A percentile compares a stretch with the other conserved stretches of the same genome.
These are phyloP conservation scores for Psittacula echo DNA, from an alignment of 2,797 vertebrate species.

Conservation along the genomic window DNA sequence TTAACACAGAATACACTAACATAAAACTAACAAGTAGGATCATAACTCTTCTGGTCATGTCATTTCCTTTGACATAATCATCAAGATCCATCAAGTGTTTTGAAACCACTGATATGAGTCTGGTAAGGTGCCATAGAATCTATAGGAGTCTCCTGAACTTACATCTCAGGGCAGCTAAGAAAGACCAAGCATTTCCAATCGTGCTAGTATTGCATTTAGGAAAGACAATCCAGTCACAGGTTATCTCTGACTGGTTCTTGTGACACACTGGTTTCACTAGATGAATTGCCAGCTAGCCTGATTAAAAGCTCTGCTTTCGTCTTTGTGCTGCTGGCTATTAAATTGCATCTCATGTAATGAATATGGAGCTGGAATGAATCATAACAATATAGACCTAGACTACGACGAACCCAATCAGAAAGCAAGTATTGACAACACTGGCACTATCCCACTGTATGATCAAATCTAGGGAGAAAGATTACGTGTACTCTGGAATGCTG, in stretches of 20 bases:
- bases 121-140: background rate
- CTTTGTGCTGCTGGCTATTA: background rate
- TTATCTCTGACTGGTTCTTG: background rate
- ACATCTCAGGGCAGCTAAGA: background rate
- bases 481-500: background rate
- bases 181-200: background rate
- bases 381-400: background rate
- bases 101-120: background rate
- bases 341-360: background rate
- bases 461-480: background rate
- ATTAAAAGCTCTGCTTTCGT: background rate
- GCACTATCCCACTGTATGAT: background rate
- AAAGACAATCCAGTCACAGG: background rate
- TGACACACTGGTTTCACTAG: background rate
- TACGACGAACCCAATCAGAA: background rate
- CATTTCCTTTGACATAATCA: background rate
- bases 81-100: background rate
- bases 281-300: background rate
- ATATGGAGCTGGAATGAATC: fast-evolving
- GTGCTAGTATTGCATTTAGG: background rate
- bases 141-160: background rate
- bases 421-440: background rate
- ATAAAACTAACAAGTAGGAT: background rate
- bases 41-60: background rate
- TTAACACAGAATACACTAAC: background rate